Conservation (phyloP, 2,888 invertebrate species). For the Antheraea yamamai region DNA sequence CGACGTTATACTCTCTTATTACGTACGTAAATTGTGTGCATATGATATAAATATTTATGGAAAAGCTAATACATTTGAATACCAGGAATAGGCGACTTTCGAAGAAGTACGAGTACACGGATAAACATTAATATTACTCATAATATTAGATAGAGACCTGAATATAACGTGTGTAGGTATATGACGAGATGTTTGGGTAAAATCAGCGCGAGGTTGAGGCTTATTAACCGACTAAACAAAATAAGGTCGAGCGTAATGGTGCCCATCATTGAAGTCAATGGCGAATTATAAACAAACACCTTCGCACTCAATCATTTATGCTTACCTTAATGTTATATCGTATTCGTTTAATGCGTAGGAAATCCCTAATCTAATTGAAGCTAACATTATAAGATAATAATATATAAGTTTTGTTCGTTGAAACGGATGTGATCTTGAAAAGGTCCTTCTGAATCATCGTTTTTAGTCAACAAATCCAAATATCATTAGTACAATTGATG, state of each 20-base stretch:
- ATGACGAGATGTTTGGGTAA: neutral
- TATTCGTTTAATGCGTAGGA: neutral
- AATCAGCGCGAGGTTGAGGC: neutral
- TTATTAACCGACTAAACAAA: conserved; percentile 5
- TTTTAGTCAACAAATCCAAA: no score
- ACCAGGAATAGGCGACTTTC: neutral
- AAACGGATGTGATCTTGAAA: no score
- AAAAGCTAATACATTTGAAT: neutral
- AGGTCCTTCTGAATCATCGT: no score
- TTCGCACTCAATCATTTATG: neutral
- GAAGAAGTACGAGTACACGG: neutral
- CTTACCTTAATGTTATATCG: neutral
- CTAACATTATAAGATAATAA: neutral
- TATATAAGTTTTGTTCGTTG: neutral
- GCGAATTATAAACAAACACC: neutral
- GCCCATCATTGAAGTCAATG: neutral
- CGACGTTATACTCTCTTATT: neutral
- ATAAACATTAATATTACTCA: neutral
- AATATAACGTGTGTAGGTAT: neutral
- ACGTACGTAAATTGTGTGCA: neutral
- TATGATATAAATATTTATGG: neutral
- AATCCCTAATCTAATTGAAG: neutral
- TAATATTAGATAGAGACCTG: neutral
- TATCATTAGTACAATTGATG: neutral
- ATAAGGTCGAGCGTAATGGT: conserved; percentile 1